Conservation (phyloP, 2,888 invertebrate species). For the Drosophila austrosaltans region DNA sequence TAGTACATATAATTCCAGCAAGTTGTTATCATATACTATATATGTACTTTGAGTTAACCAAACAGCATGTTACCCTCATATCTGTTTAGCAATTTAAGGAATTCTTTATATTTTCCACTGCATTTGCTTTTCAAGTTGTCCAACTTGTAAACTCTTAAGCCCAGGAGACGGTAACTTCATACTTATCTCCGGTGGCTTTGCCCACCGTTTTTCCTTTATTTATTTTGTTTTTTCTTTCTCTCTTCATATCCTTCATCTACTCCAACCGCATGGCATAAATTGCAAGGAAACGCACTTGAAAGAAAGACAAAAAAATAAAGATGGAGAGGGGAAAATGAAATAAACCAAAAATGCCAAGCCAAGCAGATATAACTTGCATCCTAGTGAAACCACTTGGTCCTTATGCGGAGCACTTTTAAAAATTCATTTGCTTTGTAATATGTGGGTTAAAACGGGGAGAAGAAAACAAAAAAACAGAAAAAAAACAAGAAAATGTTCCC, state of each 20-base stretch:
- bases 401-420: slow-evolving; percentile 43
- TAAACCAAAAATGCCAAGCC: slow-evolving; percentile 32
- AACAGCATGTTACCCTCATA: slow-evolving; percentile 19
- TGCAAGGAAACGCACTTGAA: slow-evolving; percentile 45
- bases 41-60: slow-evolving; percentile 27
- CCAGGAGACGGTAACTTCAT: slow-evolving; percentile 4
- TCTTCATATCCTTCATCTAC: slow-evolving; percentile 8
- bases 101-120: slow-evolving; percentile 15
- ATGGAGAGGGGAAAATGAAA: not conserved
- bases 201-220: slow-evolving; percentile 1
- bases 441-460: slow-evolving; percentile 15
- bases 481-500: no score
- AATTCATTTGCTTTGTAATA: slow-evolving; percentile 60
- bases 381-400: slow-evolving; percentile 17
- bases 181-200: slow-evolving; percentile 28
- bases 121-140: slow-evolving; percentile 13
- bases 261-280: slow-evolving; percentile 45
- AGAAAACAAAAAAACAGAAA: slow-evolving; percentile 30
- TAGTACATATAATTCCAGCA: not conserved
- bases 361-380: slow-evolving; percentile 36
- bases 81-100: slow-evolving; percentile 17
- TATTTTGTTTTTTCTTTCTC: not conserved
- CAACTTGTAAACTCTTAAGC: not conserved
- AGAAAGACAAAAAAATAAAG: slow-evolving; percentile 18
- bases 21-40: not conserved